Percentiles rank a stretch among this genome's conserved stretches.
These are phyloP conservation scores for Asobara japonica DNA, from an alignment of 1,140 invertebrate genomes.

Conservation along the genomic window DNA sequence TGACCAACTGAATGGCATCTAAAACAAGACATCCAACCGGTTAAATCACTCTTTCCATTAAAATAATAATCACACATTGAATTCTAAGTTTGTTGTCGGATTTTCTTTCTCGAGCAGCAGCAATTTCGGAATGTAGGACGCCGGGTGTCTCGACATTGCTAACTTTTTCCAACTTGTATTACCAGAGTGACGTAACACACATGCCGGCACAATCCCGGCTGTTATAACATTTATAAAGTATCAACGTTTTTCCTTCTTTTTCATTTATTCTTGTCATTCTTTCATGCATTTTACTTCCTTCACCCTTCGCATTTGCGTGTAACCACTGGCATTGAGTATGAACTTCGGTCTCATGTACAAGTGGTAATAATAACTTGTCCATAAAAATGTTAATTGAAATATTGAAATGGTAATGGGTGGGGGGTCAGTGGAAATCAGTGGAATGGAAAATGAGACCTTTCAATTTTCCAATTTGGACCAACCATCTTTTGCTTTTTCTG, in stretches of 20 bases:
- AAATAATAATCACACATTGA: too few species aligned
- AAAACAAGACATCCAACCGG: too few species aligned
- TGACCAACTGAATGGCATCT: too few species aligned
- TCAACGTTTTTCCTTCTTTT: neutral
- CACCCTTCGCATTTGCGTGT: neutral
- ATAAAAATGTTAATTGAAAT: neutral
- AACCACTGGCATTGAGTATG: neutral
- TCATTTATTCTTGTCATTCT: neutral
- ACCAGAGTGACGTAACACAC: neutral
- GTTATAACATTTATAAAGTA: neutral
- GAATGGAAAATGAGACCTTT: too few species aligned
- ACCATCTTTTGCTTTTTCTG: too few species aligned
- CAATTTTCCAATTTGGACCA: too few species aligned
- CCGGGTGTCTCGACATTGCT: slow-evolving; percentile 2
- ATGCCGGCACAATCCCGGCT: neutral
- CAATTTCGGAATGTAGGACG: slow-evolving; percentile 3
- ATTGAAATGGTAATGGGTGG: neutral
- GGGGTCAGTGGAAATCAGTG: too few species aligned
- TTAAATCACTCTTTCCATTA: too few species aligned
- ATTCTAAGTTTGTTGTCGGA: neutral
- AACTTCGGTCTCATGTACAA: neutral
- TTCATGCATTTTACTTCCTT: neutral
- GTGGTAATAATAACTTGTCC: neutral
- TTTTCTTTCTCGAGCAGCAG: neutral
- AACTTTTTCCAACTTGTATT: neutral